Evolutionary conservation across 2,888 invertebrate genomes (phyloP), one percentile per base, ranked within the genome.

Genomic region (Oscheius sp.): DNA sequence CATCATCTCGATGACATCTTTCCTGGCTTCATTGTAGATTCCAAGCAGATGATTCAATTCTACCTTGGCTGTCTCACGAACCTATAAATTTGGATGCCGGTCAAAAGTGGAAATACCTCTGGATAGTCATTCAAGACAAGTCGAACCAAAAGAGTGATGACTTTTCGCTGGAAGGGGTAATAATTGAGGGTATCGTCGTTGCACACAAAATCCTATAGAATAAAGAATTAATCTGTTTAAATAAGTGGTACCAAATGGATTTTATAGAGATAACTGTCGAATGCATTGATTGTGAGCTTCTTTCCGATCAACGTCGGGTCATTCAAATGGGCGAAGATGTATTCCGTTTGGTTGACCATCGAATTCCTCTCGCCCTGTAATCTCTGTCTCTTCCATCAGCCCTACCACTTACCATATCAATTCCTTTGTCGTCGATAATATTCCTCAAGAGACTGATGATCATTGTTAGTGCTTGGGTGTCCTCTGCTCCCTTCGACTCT

Each of bases 71-170:
- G 68, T 25, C 18, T 46, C 53, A 21, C 69, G 72, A 53, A 72
- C 72, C 72, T 72, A 35, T 35, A 46, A 5, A 5, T 5, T 56
- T 9, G 2, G 0, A 5, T 23, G 6, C 3, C 12, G 2, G 21
- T 9, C 25, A 49, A 13, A 43, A 16, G 16, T n/a, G 9, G 23
- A 29, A 56, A n/a, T 7, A 72, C 72, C 46, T 69, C 73, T 1
- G 69, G 68, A 43, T 69, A 73, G 21, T 69, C 69, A 41, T 73
- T 73, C 16, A 73, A 29, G 12, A 35, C 41, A 21, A 73, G 59
- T 45, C 58, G 41, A 35, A 52, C 55, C 46, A 73, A 16, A 1
- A 46, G 21, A 1, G n/a, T 18, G 12, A 69, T 23, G 2, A 73
- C 43, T 18, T 56, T 29, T 12, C 35, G 21, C 16, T 73, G 73